Evolutionary conservation across 1,140 invertebrate genomes (phyloP).

Genomic region (Conopomorpha cramerella): DNA sequence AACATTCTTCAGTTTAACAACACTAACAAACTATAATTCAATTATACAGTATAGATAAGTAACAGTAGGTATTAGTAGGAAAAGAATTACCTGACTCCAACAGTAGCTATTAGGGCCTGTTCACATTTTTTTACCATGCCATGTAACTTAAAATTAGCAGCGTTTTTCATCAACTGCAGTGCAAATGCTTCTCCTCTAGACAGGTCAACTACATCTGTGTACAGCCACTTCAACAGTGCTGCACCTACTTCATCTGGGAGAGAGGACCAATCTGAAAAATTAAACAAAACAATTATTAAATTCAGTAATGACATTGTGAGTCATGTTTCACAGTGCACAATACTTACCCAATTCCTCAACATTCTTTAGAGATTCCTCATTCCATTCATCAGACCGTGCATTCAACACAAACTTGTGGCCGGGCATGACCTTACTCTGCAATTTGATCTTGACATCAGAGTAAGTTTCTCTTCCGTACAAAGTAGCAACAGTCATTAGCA

Average conservation of each 20-base stretch:
- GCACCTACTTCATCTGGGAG: slow-evolving; percentile 74
- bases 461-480: slow-evolving; percentile 81
- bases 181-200: slow-evolving; percentile 73
- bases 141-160: slow-evolving; percentile 77
- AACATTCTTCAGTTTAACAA: too few species aligned
- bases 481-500: slow-evolving; percentile 79
- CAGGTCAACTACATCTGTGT: slow-evolving; percentile 85
- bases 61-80: too few species aligned
- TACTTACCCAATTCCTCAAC: slow-evolving; percentile 71
- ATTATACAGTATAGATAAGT: too few species aligned
- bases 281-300: slow-evolving; percentile 3
- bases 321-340: not conserved
- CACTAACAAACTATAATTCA: too few species aligned
- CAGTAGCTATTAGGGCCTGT: slow-evolving; percentile 81
- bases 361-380: slow-evolving; percentile 68
- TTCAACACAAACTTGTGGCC: slow-evolving; percentile 90
- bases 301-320: not conserved
- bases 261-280: slow-evolving; percentile 73
- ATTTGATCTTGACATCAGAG: slow-evolving; percentile 74
- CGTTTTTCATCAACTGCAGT: slow-evolving; percentile 80
- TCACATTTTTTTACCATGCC: slow-evolving; percentile 83
- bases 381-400: slow-evolving; percentile 86
- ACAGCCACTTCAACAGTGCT: slow-evolving; percentile 87
- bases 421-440: slow-evolving; percentile 72
- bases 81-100: slow-evolving; percentile 84